Percentiles rank a stretch among this genome's conserved stretches.
These are phyloP conservation scores for Melanostigma gelatinosum DNA, from an alignment of 2,113 vertebrate species.

Conservation along the genomic window DNA sequence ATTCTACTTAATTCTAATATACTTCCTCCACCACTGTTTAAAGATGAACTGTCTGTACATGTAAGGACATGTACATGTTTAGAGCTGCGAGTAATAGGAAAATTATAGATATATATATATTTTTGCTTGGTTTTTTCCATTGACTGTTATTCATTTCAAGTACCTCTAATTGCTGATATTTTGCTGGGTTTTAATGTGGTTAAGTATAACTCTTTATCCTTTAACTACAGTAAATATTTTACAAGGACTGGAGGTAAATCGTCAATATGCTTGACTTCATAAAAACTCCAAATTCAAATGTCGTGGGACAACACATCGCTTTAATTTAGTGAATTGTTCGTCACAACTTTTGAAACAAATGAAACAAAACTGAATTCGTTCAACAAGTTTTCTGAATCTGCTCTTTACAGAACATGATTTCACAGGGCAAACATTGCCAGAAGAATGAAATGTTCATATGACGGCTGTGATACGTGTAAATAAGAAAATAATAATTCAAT, in stretches of 20 bases:
- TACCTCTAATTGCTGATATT: too few species aligned
- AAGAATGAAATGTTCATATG: background rate
- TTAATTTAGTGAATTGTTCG: background rate
- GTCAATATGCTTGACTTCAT: too few species aligned
- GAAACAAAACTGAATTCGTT: too few species aligned
- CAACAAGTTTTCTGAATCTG: too few species aligned
- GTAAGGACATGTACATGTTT: background rate
- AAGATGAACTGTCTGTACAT: background rate
- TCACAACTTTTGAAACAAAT: background rate
- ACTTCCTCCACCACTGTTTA: background rate
- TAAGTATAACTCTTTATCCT: too few species aligned
- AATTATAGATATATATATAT: too few species aligned
- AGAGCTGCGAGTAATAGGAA: background rate
- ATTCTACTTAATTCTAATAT: too few species aligned
- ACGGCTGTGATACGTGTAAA: background rate
- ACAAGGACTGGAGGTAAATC: too few species aligned
- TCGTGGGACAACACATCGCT: background rate
- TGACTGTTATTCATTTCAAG: too few species aligned
- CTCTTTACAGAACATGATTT: background rate
- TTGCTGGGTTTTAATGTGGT: too few species aligned
- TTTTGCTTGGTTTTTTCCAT: too few species aligned
- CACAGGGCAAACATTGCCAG: background rate
- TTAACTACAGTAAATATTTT: too few species aligned
- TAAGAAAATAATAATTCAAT: background rate
- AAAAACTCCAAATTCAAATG: background rate